Conservation (phyloP, 2,888 invertebrate genomes). For the Brachycybe producta region DNA sequence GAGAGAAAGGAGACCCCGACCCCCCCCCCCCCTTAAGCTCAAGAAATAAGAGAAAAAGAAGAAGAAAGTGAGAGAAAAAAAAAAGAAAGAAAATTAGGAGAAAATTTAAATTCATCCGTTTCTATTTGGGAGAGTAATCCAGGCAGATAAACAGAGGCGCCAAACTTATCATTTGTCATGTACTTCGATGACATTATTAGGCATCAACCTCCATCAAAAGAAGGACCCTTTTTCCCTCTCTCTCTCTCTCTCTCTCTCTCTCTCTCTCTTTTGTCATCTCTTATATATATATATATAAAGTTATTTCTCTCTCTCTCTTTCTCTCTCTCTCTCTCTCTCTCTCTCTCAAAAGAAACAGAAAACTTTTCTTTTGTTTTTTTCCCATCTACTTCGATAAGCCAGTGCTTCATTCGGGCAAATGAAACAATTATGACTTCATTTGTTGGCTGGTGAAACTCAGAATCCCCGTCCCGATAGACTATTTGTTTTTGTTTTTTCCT, state of each 20-base stretch:
- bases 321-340: not conserved
- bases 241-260: no score
- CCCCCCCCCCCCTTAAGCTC: no score
- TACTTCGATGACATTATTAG: slow-evolving; percentile 16
- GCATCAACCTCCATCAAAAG: no score
- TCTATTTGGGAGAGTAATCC: slow-evolving; percentile 15
- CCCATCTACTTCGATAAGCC: slow-evolving; percentile 6
- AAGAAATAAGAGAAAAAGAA: no score
- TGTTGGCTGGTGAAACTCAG: not conserved
- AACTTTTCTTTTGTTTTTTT: slow-evolving; percentile 1
- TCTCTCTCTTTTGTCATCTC: no score
- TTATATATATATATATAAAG: slow-evolving; percentile 5
- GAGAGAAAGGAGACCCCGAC: no score
- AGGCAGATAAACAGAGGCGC: slow-evolving; percentile 18
- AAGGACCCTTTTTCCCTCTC: no score
- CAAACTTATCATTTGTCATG: slow-evolving; percentile 19
- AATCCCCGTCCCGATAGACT: not conserved
- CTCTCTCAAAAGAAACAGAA: not conserved
- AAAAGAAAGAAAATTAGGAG: slow-evolving; percentile 11
- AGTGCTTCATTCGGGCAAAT: slow-evolving; percentile 12
- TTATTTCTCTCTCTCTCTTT: not conserved
- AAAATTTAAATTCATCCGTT: slow-evolving; percentile 18
- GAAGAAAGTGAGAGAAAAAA: not conserved
- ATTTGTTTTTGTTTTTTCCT: no score
- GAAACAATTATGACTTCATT: slow-evolving; percentile 16